These are phyloP conservation scores for Cantharis rustica DNA, from an alignment of 2,888 invertebrate genomes.

Conservation along the genomic window DNA sequence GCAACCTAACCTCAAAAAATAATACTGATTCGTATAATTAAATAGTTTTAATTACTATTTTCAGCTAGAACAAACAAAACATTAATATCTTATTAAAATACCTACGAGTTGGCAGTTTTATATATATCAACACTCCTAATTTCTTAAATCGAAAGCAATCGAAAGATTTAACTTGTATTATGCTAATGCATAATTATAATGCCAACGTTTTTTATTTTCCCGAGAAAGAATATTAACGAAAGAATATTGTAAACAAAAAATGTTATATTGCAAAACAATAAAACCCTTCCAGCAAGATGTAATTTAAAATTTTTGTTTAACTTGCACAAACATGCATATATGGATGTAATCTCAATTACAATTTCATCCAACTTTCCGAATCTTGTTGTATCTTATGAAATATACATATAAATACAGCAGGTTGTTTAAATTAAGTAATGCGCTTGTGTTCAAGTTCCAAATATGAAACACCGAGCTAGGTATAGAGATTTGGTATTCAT, in stretches of 20 bases:
- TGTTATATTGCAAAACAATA: background rate
- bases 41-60: no score
- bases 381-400: background rate
- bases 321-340: background rate
- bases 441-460: background rate
- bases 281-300: background rate
- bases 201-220: no score
- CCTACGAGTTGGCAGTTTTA: no score
- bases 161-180: no score
- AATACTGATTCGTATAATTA: no score
- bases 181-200: no score
- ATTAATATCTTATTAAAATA: no score
- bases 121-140: no score
- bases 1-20: no score
- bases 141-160: no score
- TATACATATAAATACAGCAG: background rate
- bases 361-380: background rate
- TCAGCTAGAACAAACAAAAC: no score
- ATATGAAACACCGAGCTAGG: background rate
- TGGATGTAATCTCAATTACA: background rate
- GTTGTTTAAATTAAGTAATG: background rate
- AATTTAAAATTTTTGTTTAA: background rate
- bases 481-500: background rate
- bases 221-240: background rate
- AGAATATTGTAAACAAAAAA: background rate